A percentile compares a stretch with the other conserved stretches of the same genome.
phyloP scores from a whole-genome alignment of 2,113 vertebrate genomes.

The Actinemys pallida region DNA sequence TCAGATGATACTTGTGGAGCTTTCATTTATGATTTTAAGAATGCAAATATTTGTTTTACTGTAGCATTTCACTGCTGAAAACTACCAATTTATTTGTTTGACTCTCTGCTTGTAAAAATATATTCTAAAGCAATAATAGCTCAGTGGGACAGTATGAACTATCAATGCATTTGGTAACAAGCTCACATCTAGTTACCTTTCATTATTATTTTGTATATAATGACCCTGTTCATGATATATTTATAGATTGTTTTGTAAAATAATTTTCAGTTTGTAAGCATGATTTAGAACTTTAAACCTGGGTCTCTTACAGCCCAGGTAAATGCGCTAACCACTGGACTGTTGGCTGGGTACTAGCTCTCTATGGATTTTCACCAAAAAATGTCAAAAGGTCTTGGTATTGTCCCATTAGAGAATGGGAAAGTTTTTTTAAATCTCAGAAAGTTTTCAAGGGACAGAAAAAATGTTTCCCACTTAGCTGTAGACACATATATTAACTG shows the following conservation, averaged over 20 bases:
- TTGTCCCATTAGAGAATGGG: background rate
- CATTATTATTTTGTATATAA: slow-evolving; percentile 19
- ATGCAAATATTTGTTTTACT: slow-evolving; percentile 72
- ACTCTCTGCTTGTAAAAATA: slow-evolving; percentile 61
- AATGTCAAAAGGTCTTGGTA: background rate
- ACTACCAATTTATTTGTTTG: slow-evolving; percentile 68
- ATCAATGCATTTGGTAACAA: slow-evolving; percentile 26
- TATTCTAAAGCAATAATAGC: slow-evolving; percentile 52
- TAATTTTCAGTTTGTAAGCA: background rate
- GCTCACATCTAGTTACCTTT: slow-evolving; percentile 33
- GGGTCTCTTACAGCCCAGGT: background rate
- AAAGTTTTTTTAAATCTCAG: background rate
- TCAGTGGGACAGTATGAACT: slow-evolving; percentile 37
- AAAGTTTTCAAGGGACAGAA: background rate
- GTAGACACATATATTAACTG: background rate
- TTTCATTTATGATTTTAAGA: slow-evolving; percentile 34
- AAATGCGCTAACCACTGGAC: background rate
- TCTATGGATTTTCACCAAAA: background rate
- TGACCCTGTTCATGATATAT: slow-evolving; percentile 29
- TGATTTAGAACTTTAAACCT: background rate
- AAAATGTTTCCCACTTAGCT: background rate
- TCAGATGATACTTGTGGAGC: slow-evolving; percentile 62
- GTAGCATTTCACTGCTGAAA: slow-evolving; percentile 64
- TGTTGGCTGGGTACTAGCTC: background rate
- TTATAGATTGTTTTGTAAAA: background rate